Evolutionary conservation across 2,113 vertebrate species (phyloP).

Genomic region (Hemibagrus wyckioides): DNA sequence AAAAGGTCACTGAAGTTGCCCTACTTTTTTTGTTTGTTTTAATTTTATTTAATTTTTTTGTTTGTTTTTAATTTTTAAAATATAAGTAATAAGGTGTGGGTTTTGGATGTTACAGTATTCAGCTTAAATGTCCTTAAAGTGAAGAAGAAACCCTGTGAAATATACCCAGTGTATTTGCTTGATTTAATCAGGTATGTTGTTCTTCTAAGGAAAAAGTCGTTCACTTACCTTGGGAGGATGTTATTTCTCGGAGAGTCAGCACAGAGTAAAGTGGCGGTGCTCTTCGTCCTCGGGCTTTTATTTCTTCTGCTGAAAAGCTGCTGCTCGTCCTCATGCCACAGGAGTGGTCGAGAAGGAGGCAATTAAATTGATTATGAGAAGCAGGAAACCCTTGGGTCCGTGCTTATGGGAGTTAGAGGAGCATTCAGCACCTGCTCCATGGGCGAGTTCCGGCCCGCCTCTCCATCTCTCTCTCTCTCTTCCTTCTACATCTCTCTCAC

Average conservation of each 20-base stretch:
- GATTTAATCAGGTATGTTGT: background rate
- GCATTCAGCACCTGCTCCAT: slow-evolving; percentile 65
- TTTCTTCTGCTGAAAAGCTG: slow-evolving; percentile 31
- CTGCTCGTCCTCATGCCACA: slow-evolving; percentile 58
- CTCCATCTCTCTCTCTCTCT: background rate
- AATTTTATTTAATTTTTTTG: no score
- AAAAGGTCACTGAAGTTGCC: background rate
- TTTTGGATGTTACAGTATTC: background rate
- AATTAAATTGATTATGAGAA: slow-evolving; percentile 66
- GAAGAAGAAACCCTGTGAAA: background rate
- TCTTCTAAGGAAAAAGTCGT: background rate
- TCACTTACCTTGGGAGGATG: slow-evolving; percentile 17
- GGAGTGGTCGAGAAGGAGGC: slow-evolving; percentile 81
- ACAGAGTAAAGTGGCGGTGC: slow-evolving; percentile 58
- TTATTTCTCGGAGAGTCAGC: background rate
- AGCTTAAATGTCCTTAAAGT: background rate
- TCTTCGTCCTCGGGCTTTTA: slow-evolving; percentile 44
- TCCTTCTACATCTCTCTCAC: no score
- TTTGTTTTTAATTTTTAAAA: background rate
- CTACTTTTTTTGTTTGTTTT: no score
- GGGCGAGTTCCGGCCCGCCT: slow-evolving; percentile 7
- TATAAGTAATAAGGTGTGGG: background rate
- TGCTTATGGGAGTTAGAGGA: slow-evolving; percentile 63
- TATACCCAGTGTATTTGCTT: background rate
- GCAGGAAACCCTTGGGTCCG: slow-evolving; percentile 60